Base-by-base conservation (phyloP, 2,113 vertebrate species). In the Dasyprocta punctata region DNA sequence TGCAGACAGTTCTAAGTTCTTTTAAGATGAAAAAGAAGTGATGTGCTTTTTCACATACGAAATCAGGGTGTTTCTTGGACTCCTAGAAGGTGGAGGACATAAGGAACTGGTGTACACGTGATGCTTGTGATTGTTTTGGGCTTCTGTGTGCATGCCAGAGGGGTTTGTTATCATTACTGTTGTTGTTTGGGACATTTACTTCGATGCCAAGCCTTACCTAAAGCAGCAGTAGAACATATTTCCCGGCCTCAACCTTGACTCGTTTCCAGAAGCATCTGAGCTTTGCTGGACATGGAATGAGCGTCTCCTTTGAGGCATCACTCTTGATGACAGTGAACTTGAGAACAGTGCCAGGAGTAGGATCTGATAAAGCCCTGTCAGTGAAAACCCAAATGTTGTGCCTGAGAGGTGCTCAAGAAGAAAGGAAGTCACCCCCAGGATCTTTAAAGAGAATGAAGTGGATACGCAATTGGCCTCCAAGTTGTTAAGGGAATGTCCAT, bases 211-310 rank as follows among this genome's bases (percentile, higher is more conserved):
- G 9, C 22, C 52, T 78, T 89, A 36, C 33, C 49, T 67, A 65
- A 65, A 82, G 82, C 54, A 80, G 26, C n/a, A 33, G 22, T 33
- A 61, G 69, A 69, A 1, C 5, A 30, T 41, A 7, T n/a, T 80
- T 26, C 44, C 28, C 13, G 60, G 77, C 17, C 38, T 86, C 38
- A 5, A 3, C 47, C 58, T 82, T 30, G 26, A 12, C 86, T 44
- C 36, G 2, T 78, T 90, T 94, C 77, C 47, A 56, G 71, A 92
- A 95, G 33, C 65, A 19, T 63, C 47, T 2, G 0, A 44, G 75
- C 49, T 90, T 80, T 92, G 41, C 28, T 96, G 92, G 78, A 78
- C 54, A 58, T 75, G 52, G 75, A 75, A 56, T 44, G 65, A 77
- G 33, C 47, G 36, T n/a, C 36, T 41, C 22, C 38, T 69, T n/a